A percentile compares a stretch with the other conserved stretches of the same genome.
phyloP scores from a whole-genome alignment of 1,140 invertebrate genomes.

The Lasioglossum baleicum region DNA sequence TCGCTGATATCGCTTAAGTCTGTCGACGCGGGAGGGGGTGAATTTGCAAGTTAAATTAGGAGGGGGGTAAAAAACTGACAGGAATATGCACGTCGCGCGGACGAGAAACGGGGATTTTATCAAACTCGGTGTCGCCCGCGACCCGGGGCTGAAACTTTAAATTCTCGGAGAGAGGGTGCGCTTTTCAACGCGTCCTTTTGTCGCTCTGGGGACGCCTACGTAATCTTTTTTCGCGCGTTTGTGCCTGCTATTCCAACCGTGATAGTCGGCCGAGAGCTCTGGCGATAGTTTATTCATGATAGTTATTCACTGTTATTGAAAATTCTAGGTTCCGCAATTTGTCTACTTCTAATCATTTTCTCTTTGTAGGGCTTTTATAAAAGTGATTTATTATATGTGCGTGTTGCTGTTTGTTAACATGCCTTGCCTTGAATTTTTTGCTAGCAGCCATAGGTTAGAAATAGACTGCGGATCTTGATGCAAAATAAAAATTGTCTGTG shows the following conservation, averaged over 20 bases:
- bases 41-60: slow-evolving; percentile 68
- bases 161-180: background rate
- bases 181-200: slow-evolving; percentile 20
- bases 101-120: slow-evolving; percentile 26
- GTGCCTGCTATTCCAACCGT: background rate
- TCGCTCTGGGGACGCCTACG: background rate
- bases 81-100: slow-evolving; percentile 23
- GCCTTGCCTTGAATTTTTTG: no score
- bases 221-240: background rate
- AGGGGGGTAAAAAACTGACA: slow-evolving; percentile 5
- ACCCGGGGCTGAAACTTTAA: slow-evolving; percentile 4
- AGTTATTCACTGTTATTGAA: no score
- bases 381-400: no score
- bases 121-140: slow-evolving; percentile 8
- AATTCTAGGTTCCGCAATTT: no score
- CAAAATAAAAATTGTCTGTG: no score
- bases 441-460: no score
- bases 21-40: slow-evolving; percentile 31
- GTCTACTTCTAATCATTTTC: no score
- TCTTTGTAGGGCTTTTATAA: no score
- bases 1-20: slow-evolving; percentile 56
- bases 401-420: no score
- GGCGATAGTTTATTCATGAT: no score
- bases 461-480: no score
- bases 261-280: no score